Evolutionary conservation across 2,797 vertebrate genomes (phyloP).

Genomic region (Oreochromis grahami): DNA sequence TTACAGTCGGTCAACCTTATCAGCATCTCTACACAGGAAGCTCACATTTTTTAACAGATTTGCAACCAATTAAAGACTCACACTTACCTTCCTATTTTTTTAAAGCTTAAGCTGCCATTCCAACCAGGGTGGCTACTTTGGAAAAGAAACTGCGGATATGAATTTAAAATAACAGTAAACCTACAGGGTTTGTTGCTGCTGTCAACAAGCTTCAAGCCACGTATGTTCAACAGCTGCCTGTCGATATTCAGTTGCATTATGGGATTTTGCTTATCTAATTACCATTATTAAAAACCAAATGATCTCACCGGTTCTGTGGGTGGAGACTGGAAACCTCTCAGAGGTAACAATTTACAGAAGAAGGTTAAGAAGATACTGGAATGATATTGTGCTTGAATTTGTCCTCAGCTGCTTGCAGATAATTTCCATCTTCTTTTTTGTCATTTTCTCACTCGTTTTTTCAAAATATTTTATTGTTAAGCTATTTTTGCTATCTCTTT

Average conservation of each 20-base stretch:
- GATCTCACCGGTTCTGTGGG: neutral
- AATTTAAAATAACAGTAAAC: neutral
- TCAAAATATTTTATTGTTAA: neutral
- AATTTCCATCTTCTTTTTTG: neutral
- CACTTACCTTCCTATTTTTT: neutral
- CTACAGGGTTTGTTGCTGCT: neutral
- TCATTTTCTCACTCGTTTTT: neutral
- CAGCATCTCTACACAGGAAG: neutral
- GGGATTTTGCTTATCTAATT: neutral
- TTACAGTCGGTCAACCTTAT: neutral
- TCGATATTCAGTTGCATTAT: neutral
- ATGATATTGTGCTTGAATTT: neutral
- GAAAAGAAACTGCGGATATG: neutral
- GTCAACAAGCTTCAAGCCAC: neutral
- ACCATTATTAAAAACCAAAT: neutral
- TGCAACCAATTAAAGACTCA: conserved; percentile 16
- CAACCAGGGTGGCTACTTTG: neutral
- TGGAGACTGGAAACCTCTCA: neutral
- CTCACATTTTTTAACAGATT: neutral
- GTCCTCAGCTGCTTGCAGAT: neutral
- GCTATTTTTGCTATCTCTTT: neutral
- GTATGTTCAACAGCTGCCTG: neutral
- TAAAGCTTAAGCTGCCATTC: neutral
- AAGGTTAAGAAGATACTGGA: neutral
- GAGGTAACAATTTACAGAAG: neutral